These are phyloP conservation scores for Meiosimyza decipiens DNA, from an alignment of 2,888 invertebrate genomes.

Conservation along the genomic window DNA sequence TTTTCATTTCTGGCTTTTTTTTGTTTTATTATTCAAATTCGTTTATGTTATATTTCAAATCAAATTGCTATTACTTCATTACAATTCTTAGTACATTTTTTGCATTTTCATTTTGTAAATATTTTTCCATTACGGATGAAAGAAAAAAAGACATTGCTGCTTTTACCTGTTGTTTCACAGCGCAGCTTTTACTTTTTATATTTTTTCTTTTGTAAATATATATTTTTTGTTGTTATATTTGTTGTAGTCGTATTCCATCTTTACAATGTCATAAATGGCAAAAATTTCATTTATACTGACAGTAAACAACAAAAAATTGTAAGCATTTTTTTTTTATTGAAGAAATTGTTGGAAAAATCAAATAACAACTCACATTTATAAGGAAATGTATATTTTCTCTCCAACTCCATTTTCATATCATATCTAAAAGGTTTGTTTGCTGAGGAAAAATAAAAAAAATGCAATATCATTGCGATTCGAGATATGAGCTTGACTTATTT, in stretches of 20 bases:
- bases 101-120: constrained; percentile 19
- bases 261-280: constrained; percentile 1
- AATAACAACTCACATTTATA: too few species aligned
- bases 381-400: too few species aligned
- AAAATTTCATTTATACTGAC: constrained; percentile 5
- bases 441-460: too few species aligned
- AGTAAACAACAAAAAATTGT: not conserved
- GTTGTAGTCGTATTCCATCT: not conserved
- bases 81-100: constrained; percentile 7
- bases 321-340: too few species aligned
- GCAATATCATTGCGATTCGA: too few species aligned
- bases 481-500: too few species aligned
- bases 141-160: not conserved
- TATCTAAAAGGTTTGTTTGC: too few species aligned
- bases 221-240: not conserved
- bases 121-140: not conserved
- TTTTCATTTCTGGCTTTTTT: not conserved
- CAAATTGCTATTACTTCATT: constrained; percentile 21
- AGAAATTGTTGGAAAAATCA: too few species aligned
- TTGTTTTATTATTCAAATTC: constrained; percentile 23
- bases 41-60: constrained; percentile 13
- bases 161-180: constrained; percentile 15
- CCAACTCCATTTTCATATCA: too few species aligned
- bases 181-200: not conserved
- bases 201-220: not conserved